These are phyloP conservation scores for Gymnoscopelus microlampas DNA, from an alignment of 2,797 vertebrate species.

Conservation along the genomic window DNA sequence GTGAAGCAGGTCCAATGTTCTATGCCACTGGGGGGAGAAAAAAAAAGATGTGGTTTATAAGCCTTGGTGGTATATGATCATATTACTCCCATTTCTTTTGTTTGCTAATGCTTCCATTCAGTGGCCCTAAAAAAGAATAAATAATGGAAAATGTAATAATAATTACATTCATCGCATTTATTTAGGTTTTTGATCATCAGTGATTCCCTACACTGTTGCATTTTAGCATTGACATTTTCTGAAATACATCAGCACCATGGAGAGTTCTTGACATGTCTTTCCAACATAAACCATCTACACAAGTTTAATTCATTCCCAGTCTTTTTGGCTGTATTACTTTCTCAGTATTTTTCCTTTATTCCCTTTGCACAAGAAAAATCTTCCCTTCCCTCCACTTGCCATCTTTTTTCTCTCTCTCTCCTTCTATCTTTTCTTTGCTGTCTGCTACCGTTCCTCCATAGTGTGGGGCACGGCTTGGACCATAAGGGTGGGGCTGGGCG, in stretches of 20 bases:
- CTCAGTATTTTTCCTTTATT: background rate
- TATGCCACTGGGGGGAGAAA: slow-evolving; percentile 38
- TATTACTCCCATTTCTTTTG: slow-evolving; percentile 8
- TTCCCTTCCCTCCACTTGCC: background rate
- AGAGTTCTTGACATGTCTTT: slow-evolving; percentile 50
- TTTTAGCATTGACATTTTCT: slow-evolving; percentile 16
- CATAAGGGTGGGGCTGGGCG: slow-evolving; percentile 21
- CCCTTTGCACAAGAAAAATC: slow-evolving; percentile 4
- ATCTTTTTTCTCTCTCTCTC: background rate
- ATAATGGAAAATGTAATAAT: background rate
- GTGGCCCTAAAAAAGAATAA: background rate
- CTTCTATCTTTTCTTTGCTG: background rate
- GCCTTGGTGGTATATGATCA: slow-evolving; percentile 11
- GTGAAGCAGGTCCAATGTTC: slow-evolving; percentile 58
- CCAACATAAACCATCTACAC: slow-evolving; percentile 21
- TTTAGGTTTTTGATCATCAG: slow-evolving; percentile 2
- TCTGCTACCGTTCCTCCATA: slow-evolving; percentile 1
- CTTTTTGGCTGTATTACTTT: slow-evolving; percentile 9
- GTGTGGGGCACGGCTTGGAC: slow-evolving; percentile 17
- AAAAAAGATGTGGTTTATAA: slow-evolving; percentile 38
- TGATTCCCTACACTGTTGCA: background rate
- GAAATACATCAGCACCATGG: slow-evolving; percentile 53
- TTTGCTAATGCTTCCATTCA: slow-evolving; percentile 23
- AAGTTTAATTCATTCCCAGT: slow-evolving; percentile 11
- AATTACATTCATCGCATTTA: background rate